Base-by-base conservation (phyloP, 2,888 invertebrate genomes). In the Autographa gamma region DNA sequence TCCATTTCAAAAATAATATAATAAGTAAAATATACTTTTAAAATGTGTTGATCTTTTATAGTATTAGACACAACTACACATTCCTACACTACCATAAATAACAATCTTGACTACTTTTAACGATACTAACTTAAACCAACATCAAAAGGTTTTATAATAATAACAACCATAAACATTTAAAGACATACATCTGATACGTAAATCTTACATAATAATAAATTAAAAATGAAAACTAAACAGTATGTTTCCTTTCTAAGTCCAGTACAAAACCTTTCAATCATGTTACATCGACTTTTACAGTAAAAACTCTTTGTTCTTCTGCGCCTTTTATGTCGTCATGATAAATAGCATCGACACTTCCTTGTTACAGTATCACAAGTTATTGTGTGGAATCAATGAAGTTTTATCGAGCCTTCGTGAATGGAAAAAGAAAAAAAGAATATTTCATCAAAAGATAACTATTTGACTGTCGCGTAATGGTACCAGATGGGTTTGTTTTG, bases 371-470 rank as follows among this genome's bases (percentile, higher is more conserved):
- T 19, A 19, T 54, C 54, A 18, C 43, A 43, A 18, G 19, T 19
- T 54, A 54, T 54, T 54, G 54, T 19, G 19, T 54, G 54, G 18
- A 54, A 54, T 54, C 11, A 54, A 54, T 54, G 18, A 18, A 54
- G 18, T 54, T 54, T 54, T 54, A 54, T 54, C 54, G 54, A 6
- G 4, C 19, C 16, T 43, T 16, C 14, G 43, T 14, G 43, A 43
- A 43, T 14, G 34, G 14, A 43, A 14, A 14, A 41, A 18, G 8
- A n/a, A 54, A 54, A 52, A 54, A 54, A 11, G 19, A 19, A 19
- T 19, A 19, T 54, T 54, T 54, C 54, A 11, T 19, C 8, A 11
- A 43, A 43, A 54, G 54, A 54, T 19, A 54, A 54, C 54, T 9
- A 54, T 54, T 54, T 54, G 54, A 54, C 19, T 54, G 11, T 19